A percentile compares a stretch with the other conserved stretches of the same genome.
Evolutionary conservation across 2,797 vertebrate species (phyloP).

Genomic region (Limnodromus scolopaceus): DNA sequence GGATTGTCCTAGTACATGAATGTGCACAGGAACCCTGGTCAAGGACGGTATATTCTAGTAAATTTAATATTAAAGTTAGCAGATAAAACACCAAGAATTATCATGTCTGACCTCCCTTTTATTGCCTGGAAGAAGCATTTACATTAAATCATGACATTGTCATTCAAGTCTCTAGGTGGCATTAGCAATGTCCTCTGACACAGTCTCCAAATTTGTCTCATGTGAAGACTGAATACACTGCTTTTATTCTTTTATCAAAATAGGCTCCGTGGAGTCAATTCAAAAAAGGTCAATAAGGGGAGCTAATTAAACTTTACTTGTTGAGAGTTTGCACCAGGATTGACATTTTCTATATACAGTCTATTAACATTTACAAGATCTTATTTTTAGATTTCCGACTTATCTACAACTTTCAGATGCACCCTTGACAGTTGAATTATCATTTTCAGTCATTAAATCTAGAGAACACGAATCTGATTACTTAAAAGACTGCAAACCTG

Average conservation of each 20-base stretch:
- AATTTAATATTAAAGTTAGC: not conserved
- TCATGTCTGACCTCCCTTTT: not conserved
- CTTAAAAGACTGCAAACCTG: not conserved
- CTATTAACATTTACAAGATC: constrained; percentile 49
- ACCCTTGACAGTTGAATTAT: constrained; percentile 26
- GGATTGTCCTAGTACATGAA: not conserved
- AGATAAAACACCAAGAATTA: not conserved
- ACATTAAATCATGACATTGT: not conserved
- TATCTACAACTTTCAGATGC: not conserved
- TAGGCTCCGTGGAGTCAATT: not conserved
- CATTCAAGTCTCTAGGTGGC: not conserved
- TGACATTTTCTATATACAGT: constrained; percentile 49
- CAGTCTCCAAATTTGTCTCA: not conserved
- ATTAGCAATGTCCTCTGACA: not conserved
- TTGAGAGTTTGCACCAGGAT: constrained; percentile 31
- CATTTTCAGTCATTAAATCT: constrained; percentile 5
- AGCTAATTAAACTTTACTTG: constrained; percentile 40
- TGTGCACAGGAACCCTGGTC: not conserved
- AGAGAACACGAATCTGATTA: not conserved
- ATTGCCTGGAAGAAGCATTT: not conserved
- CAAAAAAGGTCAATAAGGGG: constrained; percentile 41
- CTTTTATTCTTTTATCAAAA: not conserved
- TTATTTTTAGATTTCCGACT: constrained; percentile 34
- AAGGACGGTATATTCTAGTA: not conserved
- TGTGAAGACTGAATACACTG: not conserved